These are phyloP conservation scores for Drosophila elegans DNA, from an alignment of 1,140 invertebrate genomes.

Conservation along the genomic window DNA sequence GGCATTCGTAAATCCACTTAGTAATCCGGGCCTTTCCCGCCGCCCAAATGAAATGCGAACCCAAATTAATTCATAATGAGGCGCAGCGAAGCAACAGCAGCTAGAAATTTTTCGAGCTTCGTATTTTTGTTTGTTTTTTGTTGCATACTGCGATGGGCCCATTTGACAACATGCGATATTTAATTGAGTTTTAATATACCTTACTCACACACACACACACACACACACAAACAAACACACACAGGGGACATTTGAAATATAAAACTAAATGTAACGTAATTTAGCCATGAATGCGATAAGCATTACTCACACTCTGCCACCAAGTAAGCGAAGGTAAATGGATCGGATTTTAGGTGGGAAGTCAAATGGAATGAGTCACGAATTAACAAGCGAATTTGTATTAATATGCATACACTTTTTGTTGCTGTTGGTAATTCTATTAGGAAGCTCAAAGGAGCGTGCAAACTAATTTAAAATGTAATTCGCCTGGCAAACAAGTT, in stretches of 20 bases:
- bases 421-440: neutral
- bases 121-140: conserved; percentile 15
- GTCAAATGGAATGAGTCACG: conserved; percentile 17
- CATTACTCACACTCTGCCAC: conserved; percentile 28
- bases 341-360: conserved; percentile 24
- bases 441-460: conserved; percentile 12
- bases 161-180: conserved; percentile 76
- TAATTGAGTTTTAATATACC: conserved; percentile 74
- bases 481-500: conserved; percentile 28
- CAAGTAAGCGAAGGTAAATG: conserved; percentile 32
- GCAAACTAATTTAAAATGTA: conserved; percentile 43
- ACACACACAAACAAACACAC: no score
- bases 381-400: conserved; percentile 16
- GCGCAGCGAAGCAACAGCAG: conserved; percentile 17
- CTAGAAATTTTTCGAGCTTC: conserved; percentile 14
- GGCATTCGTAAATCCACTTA: conserved; percentile 71
- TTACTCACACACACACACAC: conserved; percentile 4
- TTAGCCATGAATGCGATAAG: conserved; percentile 51
- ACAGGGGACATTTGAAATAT: conserved; percentile 31
- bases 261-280: conserved; percentile 52
- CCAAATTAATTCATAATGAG: conserved; percentile 78
- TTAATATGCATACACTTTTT: neutral
- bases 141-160: conserved; percentile 39
- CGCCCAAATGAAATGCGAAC: conserved; percentile 55
- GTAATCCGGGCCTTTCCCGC: conserved; percentile 23